phyloP scores from a whole-genome alignment of 1,140 invertebrate genomes.

The Leucophenga varia region DNA sequence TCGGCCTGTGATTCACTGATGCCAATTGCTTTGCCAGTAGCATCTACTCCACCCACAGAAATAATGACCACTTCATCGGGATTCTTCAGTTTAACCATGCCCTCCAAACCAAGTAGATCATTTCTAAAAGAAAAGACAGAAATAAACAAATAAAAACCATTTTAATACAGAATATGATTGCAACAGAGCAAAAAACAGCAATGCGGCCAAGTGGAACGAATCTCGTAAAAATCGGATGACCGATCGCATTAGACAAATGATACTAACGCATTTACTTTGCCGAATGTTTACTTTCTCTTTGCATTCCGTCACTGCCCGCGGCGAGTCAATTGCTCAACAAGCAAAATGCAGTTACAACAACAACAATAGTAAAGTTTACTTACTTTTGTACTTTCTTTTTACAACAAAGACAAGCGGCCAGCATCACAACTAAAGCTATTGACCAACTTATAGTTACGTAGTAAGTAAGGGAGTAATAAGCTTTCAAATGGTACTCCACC shows the following conservation, averaged over 20 bases:
- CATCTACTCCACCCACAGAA: slow-evolving; percentile 47
- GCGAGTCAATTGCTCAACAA: slow-evolving; percentile 1
- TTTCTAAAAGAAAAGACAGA: slow-evolving; percentile 45
- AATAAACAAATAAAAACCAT: slow-evolving; percentile 1
- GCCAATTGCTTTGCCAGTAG: slow-evolving; percentile 18
- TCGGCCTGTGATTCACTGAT: slow-evolving; percentile 47
- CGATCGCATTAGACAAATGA: not conserved
- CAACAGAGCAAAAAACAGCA: too few relatives aligned
- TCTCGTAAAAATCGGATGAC: not conserved
- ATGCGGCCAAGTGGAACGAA: slow-evolving; percentile 37
- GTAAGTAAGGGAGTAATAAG: too few relatives aligned
- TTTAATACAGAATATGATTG: slow-evolving; percentile 14
- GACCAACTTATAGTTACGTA: too few relatives aligned
- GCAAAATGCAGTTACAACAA: slow-evolving; percentile 9
- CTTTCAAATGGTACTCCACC: too few relatives aligned
- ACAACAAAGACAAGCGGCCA: slow-evolving; percentile 54
- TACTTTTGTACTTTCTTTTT: slow-evolving; percentile 51
- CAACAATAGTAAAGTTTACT: slow-evolving; percentile 23
- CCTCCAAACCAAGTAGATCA: slow-evolving; percentile 60
- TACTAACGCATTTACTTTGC: slow-evolving; percentile 11
- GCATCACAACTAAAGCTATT: slow-evolving; percentile 41
- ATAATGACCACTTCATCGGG: slow-evolving; percentile 60
- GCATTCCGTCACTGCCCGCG: too few relatives aligned
- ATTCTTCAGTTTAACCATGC: slow-evolving; percentile 61
- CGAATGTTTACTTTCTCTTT: slow-evolving; percentile 23